Evolutionary conservation across 2,888 invertebrate genomes (phyloP).

Genomic region (Stenodema calcarata): DNA sequence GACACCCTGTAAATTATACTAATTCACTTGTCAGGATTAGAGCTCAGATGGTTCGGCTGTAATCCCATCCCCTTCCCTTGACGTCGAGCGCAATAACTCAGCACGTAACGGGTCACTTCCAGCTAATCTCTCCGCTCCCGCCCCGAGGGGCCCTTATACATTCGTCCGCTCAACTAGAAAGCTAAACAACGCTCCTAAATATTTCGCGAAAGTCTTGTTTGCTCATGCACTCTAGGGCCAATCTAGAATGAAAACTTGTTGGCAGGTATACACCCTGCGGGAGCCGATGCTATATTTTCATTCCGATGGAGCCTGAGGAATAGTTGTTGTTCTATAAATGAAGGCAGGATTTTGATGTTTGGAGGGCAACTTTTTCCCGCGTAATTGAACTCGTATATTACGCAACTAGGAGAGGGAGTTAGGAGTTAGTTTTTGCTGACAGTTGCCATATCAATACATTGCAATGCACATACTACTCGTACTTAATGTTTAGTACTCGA

Average conservation of each 20-base stretch:
- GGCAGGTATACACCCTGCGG: neutral
- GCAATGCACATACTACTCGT: too few species aligned
- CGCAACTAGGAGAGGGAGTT: too few species aligned
- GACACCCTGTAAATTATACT: constrained; percentile 29
- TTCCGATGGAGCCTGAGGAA: neutral
- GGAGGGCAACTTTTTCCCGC: too few species aligned
- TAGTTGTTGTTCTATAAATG: too few species aligned
- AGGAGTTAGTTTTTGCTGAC: too few species aligned
- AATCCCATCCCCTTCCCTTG: neutral
- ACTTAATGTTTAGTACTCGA: too few species aligned
- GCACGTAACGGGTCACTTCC: constrained; percentile 35
- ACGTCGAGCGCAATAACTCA: constrained; percentile 33
- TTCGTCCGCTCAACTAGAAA: neutral
- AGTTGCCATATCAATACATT: too few species aligned
- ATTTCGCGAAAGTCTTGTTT: neutral
- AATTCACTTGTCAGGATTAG: constrained; percentile 39
- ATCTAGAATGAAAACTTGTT: neutral
- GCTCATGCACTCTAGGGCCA: neutral
- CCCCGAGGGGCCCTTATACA: neutral
- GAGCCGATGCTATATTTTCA: neutral
- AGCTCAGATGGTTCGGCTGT: constrained; percentile 14
- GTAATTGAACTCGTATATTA: too few species aligned
- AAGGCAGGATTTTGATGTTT: too few species aligned
- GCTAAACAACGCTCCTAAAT: neutral
- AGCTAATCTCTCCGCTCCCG: constrained; percentile 9